A percentile compares a stretch with the other conserved stretches of the same genome.
These are phyloP conservation scores for Conus ventricosus DNA, from an alignment of 1,140 invertebrate species.

Conservation along the genomic window DNA sequence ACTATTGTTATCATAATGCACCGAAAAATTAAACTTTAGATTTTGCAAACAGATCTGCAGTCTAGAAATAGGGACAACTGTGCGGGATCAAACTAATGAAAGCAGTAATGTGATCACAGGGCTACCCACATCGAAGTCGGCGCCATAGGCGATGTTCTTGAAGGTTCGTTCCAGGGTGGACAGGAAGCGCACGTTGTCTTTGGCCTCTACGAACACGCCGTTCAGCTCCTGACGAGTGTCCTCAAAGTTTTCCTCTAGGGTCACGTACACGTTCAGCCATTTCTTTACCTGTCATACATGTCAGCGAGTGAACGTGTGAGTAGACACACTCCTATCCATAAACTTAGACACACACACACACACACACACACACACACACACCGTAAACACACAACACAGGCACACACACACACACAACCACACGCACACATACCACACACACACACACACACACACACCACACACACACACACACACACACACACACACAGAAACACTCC, in stretches of 20 bases:
- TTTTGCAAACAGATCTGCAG: no score
- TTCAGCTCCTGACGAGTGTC: constrained; percentile 79
- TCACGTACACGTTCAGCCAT: background rate
- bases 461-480: constrained; percentile 1
- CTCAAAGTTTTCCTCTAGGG: background rate
- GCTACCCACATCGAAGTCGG: constrained; percentile 78
- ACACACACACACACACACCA: background rate
- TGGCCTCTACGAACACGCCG: constrained; percentile 84
- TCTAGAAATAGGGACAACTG: no score
- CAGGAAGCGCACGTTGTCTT: constrained; percentile 89
- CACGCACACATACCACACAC: background rate
- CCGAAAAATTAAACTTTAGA: no score
- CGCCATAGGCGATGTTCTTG: constrained; percentile 84
- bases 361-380: background rate
- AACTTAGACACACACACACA: background rate
- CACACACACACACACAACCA: background rate
- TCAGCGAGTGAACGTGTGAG: no score
- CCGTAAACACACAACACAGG: background rate
- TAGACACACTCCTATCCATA: background rate
- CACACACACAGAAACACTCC: background rate
- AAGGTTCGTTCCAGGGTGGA: constrained; percentile 87
- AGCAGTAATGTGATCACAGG: no score
- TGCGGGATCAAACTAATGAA: no score
- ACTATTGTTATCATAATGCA: no score
- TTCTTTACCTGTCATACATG: background rate